Evolutionary conservation across 2,888 invertebrate genomes (phyloP).

Genomic region (Neoscelio sp.): DNA sequence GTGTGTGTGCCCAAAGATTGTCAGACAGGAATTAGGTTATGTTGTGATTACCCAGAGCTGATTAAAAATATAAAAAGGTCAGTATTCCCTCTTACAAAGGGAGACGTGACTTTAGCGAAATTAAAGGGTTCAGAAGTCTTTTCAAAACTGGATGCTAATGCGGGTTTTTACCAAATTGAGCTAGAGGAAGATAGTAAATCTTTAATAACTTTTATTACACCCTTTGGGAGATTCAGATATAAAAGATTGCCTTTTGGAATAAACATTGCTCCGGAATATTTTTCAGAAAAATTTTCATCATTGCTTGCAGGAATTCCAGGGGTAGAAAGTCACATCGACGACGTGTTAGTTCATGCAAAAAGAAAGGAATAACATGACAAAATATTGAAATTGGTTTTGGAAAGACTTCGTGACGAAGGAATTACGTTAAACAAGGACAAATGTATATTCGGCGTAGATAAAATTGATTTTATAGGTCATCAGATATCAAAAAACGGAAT

Average conservation of each 20-base stretch:
- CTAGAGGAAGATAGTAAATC: constrained; percentile 49
- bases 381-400: constrained; percentile 38
- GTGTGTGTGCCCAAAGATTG: constrained; percentile 75
- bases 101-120: constrained; percentile 67
- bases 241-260: constrained; percentile 65
- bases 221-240: constrained; percentile 60
- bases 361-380: constrained; percentile 67
- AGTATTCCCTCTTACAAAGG: constrained; percentile 70
- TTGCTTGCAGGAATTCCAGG: constrained; percentile 33
- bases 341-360: constrained; percentile 55
- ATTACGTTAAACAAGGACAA: constrained; percentile 72
- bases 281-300: constrained; percentile 37
- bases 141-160: constrained; percentile 67
- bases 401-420: neutral
- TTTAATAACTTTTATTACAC: constrained; percentile 65
- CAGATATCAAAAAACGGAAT: constrained; percentile 67
- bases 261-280: constrained; percentile 61
- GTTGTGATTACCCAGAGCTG: constrained; percentile 72
- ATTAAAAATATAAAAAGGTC: constrained; percentile 69
- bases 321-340: constrained; percentile 51
- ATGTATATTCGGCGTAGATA: constrained; percentile 69
- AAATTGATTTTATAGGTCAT: constrained; percentile 72
- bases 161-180: constrained; percentile 59
- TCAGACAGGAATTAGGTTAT: constrained; percentile 67
- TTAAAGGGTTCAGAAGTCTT: constrained; percentile 68